Evolutionary conservation across 2,797 vertebrate species (phyloP).

Genomic region (Anguilla marmorata): DNA sequence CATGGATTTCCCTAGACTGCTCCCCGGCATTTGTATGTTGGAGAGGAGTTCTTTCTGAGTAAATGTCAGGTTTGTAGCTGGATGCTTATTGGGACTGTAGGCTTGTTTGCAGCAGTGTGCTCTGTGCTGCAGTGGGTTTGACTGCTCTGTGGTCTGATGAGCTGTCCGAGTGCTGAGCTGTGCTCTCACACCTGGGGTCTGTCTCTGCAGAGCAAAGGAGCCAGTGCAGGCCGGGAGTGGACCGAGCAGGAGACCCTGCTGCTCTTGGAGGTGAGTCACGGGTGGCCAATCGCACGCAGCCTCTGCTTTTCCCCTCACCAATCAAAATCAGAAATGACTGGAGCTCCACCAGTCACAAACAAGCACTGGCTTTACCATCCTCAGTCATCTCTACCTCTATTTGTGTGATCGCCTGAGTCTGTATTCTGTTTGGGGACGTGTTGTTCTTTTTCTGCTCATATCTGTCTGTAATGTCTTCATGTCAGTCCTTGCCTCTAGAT

Average conservation of each 20-base stretch:
- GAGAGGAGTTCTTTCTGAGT: not conserved
- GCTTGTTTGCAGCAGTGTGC: not conserved
- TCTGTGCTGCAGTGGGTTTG: not conserved
- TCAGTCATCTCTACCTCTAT: not conserved
- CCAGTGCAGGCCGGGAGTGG: slow-evolving; percentile 93
- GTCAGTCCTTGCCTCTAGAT: not conserved
- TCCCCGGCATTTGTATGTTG: not conserved
- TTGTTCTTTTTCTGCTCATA: not conserved
- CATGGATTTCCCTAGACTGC: not conserved
- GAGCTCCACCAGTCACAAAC: not conserved
- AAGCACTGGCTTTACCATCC: not conserved
- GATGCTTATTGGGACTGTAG: not conserved
- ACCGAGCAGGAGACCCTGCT: slow-evolving; percentile 94
- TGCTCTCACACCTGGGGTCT: not conserved
- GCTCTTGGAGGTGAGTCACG: slow-evolving; percentile 82
- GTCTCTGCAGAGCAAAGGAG: slow-evolving; percentile 84
- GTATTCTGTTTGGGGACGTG: not conserved
- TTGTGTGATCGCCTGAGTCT: not conserved
- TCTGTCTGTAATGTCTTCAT: not conserved
- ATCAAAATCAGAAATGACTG: not conserved
- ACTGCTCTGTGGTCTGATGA: not conserved
- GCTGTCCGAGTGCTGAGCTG: slow-evolving; percentile 12
- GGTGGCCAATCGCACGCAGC: not conserved
- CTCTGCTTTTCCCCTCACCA: not conserved
- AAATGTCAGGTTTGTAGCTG: not conserved